phyloP scores from a whole-genome alignment of 1,140 invertebrate genomes.

The Pinna nobilis region DNA sequence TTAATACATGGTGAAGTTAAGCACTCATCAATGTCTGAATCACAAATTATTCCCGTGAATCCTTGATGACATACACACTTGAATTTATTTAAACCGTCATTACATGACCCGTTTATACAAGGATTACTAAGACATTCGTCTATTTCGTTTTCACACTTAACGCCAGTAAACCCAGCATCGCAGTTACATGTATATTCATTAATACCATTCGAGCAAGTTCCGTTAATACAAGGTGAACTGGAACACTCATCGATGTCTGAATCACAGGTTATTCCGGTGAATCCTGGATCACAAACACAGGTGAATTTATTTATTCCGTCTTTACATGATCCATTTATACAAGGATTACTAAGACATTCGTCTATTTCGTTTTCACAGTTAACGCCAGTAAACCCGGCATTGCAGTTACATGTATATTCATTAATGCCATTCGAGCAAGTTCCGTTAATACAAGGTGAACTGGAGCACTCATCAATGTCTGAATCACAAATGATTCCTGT shows the following conservation, averaged over 20 bases:
- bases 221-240: constrained; percentile 9
- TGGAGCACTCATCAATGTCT: constrained; percentile 20
- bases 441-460: constrained; percentile 12
- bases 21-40: constrained; percentile 20
- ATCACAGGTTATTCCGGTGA: not conserved
- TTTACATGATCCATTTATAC: constrained; percentile 1
- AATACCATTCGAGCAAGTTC: not conserved
- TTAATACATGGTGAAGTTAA: constrained; percentile 47
- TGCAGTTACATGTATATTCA: constrained; percentile 14
- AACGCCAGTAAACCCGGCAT: constrained; percentile 8
- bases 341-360: constrained; percentile 9
- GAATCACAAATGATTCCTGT: not conserved
- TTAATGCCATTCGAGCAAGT: constrained; percentile 1
- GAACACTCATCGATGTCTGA: constrained; percentile 18
- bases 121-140: constrained; percentile 7
- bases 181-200: constrained; percentile 20
- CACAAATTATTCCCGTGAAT: constrained; percentile 33
- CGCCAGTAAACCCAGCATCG: constrained; percentile 12
- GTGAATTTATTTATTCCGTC: not conserved
- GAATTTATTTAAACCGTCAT: constrained; percentile 5
- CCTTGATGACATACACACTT: not conserved
- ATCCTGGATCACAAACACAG: not conserved
- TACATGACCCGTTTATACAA: not conserved
- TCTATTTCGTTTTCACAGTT: constrained; percentile 15
- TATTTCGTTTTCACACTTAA: constrained; percentile 11